Conservation (phyloP, 2,888 invertebrate species). For the Erebia epiphron region DNA sequence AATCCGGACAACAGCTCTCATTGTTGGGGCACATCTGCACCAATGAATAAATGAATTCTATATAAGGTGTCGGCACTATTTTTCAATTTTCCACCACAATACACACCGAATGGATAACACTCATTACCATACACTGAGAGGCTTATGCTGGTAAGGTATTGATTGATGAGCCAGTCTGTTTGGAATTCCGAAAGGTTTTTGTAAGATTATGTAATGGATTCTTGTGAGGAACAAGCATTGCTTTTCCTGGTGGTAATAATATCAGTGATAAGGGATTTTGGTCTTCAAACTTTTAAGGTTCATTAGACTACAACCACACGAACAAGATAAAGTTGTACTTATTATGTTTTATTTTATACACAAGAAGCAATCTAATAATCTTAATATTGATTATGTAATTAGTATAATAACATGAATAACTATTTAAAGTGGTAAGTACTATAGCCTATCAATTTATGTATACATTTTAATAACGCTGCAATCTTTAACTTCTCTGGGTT, state of each 20-base stretch:
- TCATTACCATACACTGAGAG: slow-evolving; percentile 60
- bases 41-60: slow-evolving; percentile 76
- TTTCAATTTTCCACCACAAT: slow-evolving; percentile 80
- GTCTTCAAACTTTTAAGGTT: neutral
- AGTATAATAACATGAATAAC: too few species aligned
- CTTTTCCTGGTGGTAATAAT: slow-evolving; percentile 15
- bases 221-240: slow-evolving; percentile 45
- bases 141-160: slow-evolving; percentile 45
- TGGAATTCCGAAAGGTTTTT: slow-evolving; percentile 23
- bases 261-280: neutral
- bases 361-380: too few species aligned
- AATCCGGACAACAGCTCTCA: slow-evolving; percentile 37
- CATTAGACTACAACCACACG: neutral
- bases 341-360: neutral
- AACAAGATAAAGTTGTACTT: slow-evolving; percentile 7
- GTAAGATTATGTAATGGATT: slow-evolving; percentile 49
- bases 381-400: neutral
- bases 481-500: too few species aligned
- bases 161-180: slow-evolving; percentile 50
- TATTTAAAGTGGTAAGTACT: too few species aligned
- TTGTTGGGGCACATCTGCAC: slow-evolving; percentile 42
- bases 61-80: slow-evolving; percentile 64
- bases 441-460: too few species aligned
- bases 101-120: slow-evolving; percentile 63
- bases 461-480: too few species aligned